Evolutionary conservation across 2,888 invertebrate genomes (phyloP).

Genomic region (Tetragonula carbonaria): DNA sequence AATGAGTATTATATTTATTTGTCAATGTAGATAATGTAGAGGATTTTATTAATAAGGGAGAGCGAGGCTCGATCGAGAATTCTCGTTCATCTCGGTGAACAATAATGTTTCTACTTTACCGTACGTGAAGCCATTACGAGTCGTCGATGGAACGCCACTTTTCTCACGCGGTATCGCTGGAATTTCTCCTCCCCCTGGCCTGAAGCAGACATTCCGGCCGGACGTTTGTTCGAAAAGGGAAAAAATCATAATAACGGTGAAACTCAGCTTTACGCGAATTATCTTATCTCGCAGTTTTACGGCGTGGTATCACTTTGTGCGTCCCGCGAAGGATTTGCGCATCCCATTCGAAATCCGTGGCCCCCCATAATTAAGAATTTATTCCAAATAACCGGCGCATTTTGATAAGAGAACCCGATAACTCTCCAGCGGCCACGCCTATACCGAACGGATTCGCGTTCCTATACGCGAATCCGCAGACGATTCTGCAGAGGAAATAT

Average conservation of each 20-base stretch:
- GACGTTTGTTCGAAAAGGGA: neutral
- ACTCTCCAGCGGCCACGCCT: constrained; percentile 7
- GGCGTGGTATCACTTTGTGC: constrained; percentile 21
- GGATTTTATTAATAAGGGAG: no score
- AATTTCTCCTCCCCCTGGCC: neutral
- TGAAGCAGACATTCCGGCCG: constrained; percentile 17
- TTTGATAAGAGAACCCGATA: constrained; percentile 39
- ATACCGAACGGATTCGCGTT: neutral
- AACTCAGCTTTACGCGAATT: constrained; percentile 37
- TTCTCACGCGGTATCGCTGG: constrained; percentile 21
- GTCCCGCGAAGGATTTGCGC: constrained; percentile 26
- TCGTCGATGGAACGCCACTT: constrained; percentile 14
- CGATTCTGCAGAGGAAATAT: neutral
- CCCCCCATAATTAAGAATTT: constrained; percentile 39
- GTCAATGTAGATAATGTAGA: no score
- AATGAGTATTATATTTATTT: no score
- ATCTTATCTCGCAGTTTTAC: constrained; percentile 49
- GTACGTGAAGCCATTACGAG: neutral
- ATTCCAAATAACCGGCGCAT: constrained; percentile 23
- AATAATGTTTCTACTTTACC: constrained; percentile 34
- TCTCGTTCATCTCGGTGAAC: neutral
- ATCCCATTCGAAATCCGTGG: constrained; percentile 17
- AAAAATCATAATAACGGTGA: constrained; percentile 44
- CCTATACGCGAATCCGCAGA: neutral
- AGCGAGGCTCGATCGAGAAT: no score